Evolutionary conservation across 1,140 invertebrate species (phyloP), one percentile per base, ranked within the genome.

Genomic region (Nylanderia fulva): DNA sequence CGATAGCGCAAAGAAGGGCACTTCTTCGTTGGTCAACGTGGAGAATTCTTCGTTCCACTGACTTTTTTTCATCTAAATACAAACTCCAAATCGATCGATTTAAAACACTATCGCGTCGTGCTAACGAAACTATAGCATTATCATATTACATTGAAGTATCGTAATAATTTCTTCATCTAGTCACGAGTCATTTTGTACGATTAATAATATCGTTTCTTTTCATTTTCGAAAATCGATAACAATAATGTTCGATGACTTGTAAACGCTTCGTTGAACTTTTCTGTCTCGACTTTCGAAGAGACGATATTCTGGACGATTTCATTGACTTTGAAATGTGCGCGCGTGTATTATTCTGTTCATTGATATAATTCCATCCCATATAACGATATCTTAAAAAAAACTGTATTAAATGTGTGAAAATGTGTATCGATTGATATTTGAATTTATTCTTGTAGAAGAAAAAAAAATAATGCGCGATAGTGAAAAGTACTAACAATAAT

Each of bases 1-100:
- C 24, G 54, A 86, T 21, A 76, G 63, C 27, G 9, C 24, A 29
- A 90, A 85, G 52, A 90, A 77, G 71, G 45, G 39, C 58, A 11
- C 74, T 42, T 48, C 88, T 18, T 66, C 84, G 13, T 77, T 63
- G 45, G 63, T 36, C 11, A 66, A 29, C 27, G 29, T 45, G 64
- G 76, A 90, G 66, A 29, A 63, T 86, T 74, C 71, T 29, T 61
- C 64, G 1, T 13, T 54, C 8, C 39, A 71, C 8, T 85, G 54
- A 85, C 42, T 60, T 24, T 56, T 66, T 60, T 24, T 56, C 42
- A 0, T 66, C 36, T 11, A 80, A 58, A 68, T 11, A 11, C 45
- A 80, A 85, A 68, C 21, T 63, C 42, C 21, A 76, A 84, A 84
- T 84, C 42, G 13, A 52, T 6, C 1, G 11, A 60, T 36, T 36